Conservation (phyloP, 2,113 vertebrate genomes). For the Callochromis pleurospilus region DNA sequence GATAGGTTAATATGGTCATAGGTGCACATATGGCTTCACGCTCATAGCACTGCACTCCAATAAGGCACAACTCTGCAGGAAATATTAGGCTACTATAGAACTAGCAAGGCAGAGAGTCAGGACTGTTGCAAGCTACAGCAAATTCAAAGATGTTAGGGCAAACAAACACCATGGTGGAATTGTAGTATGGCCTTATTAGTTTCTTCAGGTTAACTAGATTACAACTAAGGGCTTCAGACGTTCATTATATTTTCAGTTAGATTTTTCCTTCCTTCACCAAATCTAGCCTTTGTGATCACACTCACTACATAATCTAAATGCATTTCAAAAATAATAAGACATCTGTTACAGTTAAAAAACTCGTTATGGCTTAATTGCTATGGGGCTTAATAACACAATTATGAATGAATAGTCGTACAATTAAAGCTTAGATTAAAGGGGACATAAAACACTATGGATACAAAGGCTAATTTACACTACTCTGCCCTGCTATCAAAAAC, state of each 20-base stretch:
- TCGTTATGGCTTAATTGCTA: not conserved
- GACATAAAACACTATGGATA: not conserved
- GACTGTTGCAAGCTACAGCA: conserved; percentile 29
- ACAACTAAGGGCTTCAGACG: not conserved
- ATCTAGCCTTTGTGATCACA: not conserved
- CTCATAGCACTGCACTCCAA: not conserved
- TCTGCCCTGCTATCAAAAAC: not conserved
- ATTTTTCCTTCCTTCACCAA: not conserved
- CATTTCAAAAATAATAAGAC: not conserved
- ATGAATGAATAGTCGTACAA: not conserved
- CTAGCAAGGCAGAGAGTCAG: conserved; percentile 9
- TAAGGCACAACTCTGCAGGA: conserved; percentile 27
- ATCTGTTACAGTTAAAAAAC: not conserved
- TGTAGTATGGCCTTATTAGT: not conserved
- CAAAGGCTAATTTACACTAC: not conserved
- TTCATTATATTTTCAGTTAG: not conserved
- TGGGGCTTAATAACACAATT: not conserved
- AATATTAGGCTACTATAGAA: conserved; percentile 14
- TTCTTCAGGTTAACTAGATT: not conserved
- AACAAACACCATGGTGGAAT: not conserved
- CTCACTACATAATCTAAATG: not conserved
- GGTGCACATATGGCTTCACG: conserved; percentile 25
- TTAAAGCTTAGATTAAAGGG: not conserved
- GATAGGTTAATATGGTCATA: conserved; percentile 48
- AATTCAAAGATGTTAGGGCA: not conserved